A percentile compares a stretch with the other conserved stretches of the same genome.
These are phyloP conservation scores for Empis stercorea DNA, from an alignment of 2,888 invertebrate species.

Conservation along the genomic window DNA sequence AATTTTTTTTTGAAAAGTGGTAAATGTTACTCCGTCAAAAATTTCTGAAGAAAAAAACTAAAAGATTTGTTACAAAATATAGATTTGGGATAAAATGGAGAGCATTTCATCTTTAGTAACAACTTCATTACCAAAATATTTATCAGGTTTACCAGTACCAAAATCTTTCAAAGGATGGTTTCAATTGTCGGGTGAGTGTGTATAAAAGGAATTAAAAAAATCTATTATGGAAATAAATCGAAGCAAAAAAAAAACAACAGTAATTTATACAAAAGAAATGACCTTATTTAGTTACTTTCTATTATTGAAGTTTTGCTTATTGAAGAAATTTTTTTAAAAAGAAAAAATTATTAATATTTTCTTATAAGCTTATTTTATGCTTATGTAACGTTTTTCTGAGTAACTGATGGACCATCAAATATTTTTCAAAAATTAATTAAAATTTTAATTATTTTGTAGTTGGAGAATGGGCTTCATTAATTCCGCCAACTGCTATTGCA, in stretches of 20 bases:
- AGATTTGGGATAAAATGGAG: constrained; percentile 48
- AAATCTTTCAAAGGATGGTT: constrained; percentile 77
- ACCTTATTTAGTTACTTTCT: neutral
- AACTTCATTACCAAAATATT: constrained; percentile 69
- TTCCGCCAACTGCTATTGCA: constrained; percentile 68
- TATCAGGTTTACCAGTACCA: constrained; percentile 72
- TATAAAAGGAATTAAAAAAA: neutral
- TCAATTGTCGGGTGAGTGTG: constrained; percentile 59
- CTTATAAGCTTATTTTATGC: neutral
- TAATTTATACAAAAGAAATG: too few species aligned
- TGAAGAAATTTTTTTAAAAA: constrained; percentile 1
- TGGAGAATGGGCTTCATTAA: constrained; percentile 65
- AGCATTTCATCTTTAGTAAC: constrained; percentile 62
- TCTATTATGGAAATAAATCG: too few species aligned
- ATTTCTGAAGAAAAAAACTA: too few species aligned
- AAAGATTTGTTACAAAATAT: too few species aligned
- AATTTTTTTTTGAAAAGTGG: too few species aligned
- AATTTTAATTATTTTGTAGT: constrained; percentile 43
- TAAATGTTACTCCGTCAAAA: too few species aligned
- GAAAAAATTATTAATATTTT: neutral
- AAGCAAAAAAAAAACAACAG: too few species aligned
- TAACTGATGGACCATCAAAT: too few species aligned
- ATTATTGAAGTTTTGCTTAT: too few species aligned
- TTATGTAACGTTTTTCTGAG: too few species aligned
- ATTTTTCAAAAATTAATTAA: too few species aligned